A percentile compares a stretch with the other conserved stretches of the same genome.
phyloP scores from a whole-genome alignment of 2,888 invertebrate genomes.

The Prionchulus punctatus region DNA sequence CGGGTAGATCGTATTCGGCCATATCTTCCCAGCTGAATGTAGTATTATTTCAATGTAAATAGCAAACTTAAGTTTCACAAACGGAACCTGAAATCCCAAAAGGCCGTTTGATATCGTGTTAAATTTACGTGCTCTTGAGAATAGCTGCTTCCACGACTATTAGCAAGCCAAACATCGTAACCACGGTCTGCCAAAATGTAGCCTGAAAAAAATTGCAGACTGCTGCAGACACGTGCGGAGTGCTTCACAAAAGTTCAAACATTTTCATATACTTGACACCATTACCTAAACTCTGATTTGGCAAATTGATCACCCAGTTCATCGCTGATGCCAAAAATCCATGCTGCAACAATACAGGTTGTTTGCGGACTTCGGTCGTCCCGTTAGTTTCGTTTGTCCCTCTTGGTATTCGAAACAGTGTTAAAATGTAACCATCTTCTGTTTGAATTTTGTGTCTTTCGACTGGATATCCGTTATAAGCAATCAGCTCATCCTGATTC shows the following conservation, averaged over 20 bases:
- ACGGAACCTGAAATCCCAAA: slow-evolving; percentile 23
- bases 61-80: neutral
- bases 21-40: slow-evolving; percentile 64
- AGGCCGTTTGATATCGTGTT: slow-evolving; percentile 9
- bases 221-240: too few relatives aligned
- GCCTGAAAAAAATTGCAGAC: slow-evolving; percentile 23
- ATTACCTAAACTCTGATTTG: slow-evolving; percentile 43
- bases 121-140: slow-evolving; percentile 46
- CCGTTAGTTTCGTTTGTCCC: slow-evolving; percentile 27
- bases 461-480: slow-evolving; percentile 31
- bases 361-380: slow-evolving; percentile 30
- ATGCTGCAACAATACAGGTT: slow-evolving; percentile 34
- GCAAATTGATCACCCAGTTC: slow-evolving; percentile 56
- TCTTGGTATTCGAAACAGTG: slow-evolving; percentile 55
- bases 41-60: neutral
- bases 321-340: slow-evolving; percentile 48
- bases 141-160: slow-evolving; percentile 63
- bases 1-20: slow-evolving; percentile 65
- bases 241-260: too few relatives aligned
- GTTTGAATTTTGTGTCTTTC: slow-evolving; percentile 36
- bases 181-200: slow-evolving; percentile 39
- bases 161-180: slow-evolving; percentile 62
- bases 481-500: slow-evolving; percentile 21
- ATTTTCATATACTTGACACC: slow-evolving; percentile 29
- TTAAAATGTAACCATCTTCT: slow-evolving; percentile 61